Evolutionary conservation across 2,113 vertebrate species (phyloP).

Genomic region (Megaceryle maxima): DNA sequence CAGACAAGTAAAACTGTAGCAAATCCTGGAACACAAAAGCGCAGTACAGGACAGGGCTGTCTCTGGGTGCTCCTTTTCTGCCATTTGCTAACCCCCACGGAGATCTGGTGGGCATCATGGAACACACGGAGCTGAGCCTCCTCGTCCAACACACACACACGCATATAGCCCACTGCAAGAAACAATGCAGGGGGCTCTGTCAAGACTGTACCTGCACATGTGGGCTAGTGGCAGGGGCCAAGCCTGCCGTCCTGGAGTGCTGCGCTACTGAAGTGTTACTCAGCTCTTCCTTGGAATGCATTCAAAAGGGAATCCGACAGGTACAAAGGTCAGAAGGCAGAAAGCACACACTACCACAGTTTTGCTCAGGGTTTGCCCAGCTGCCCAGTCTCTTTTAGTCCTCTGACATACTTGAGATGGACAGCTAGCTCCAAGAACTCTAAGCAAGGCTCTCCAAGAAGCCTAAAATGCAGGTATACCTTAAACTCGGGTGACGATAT

Average conservation of each 20-base stretch:
- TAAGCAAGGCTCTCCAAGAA: not conserved
- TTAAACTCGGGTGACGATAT: not conserved
- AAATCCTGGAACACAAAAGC: not conserved
- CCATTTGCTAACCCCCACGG: fast-evolving
- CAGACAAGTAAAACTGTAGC: not conserved
- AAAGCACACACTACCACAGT: not conserved
- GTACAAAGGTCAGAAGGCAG: not conserved
- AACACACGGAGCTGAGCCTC: fast-evolving
- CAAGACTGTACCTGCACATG: not conserved
- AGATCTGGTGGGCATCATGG: fast-evolving
- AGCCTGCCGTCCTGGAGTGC: fast-evolving
- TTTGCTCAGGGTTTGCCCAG: not conserved
- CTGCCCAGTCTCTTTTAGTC: not conserved
- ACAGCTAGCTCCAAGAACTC: not conserved
- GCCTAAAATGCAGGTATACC: not conserved
- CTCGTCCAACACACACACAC: not conserved
- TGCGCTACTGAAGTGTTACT: too few species aligned
- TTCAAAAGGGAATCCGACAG: not conserved
- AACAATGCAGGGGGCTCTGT: not conserved
- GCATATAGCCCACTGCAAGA: not conserved
- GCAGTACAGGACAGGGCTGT: not conserved
- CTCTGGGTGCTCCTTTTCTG: fast-evolving
- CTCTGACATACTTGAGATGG: not conserved
- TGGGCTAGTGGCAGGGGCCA: not conserved
- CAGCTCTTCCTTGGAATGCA: not conserved